phyloP scores from a whole-genome alignment of 2,888 invertebrate genomes.

The Yponomeuta sedellus region DNA sequence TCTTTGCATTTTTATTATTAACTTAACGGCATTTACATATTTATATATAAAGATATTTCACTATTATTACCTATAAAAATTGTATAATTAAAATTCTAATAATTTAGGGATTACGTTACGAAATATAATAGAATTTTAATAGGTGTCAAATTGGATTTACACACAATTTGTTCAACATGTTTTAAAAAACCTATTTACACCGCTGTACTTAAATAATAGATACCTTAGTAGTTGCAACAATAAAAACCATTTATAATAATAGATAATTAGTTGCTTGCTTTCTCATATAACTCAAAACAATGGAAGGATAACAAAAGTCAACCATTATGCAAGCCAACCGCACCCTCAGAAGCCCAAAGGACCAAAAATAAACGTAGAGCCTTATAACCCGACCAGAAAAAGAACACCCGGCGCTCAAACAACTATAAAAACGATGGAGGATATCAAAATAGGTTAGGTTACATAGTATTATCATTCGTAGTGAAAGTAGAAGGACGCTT shows the following conservation, averaged over 20 bases:
- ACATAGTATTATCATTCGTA: constrained; percentile 46
- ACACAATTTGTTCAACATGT: no score
- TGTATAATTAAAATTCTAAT: no score
- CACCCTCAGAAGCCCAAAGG: constrained; percentile 26
- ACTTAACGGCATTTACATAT: no score
- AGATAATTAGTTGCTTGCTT: constrained; percentile 19
- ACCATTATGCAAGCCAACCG: constrained; percentile 33
- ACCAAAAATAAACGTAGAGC: constrained; percentile 20
- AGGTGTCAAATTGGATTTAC: no score
- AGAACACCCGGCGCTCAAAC: background rate
- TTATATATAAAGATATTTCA: no score
- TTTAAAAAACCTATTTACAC: no score
- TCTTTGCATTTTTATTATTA: no score
- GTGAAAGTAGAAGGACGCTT: constrained; percentile 69
- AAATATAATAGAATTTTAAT: no score
- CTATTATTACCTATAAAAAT: no score
- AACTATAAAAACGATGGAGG: background rate
- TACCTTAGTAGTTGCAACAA: background rate
- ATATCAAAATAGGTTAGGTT: constrained; percentile 23
- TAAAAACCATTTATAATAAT: no score
- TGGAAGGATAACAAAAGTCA: constrained; percentile 25
- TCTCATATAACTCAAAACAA: constrained; percentile 16
- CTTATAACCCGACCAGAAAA: constrained; percentile 17
- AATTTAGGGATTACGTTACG: no score
- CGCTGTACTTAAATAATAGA: background rate